Conservation (phyloP, 2,113 vertebrate species). For the Gila orcuttii region DNA sequence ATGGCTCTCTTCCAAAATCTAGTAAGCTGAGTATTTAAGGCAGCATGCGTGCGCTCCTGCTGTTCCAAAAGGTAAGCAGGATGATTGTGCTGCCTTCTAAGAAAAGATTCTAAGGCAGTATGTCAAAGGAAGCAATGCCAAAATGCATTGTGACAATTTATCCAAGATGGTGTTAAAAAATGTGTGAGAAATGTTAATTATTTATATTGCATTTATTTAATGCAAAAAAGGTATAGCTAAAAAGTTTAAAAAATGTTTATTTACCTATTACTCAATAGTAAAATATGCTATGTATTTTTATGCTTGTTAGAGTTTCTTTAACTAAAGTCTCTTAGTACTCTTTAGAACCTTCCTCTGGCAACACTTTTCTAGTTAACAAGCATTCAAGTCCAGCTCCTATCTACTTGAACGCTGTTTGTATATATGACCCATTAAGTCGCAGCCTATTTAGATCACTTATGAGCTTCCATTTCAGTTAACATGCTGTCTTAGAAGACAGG, state of each 20-base stretch:
- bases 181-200: neutral
- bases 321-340: too few species aligned
- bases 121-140: neutral
- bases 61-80: constrained; percentile 10
- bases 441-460: constrained; percentile 1
- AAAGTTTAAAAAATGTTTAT: neutral
- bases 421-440: neutral
- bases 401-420: neutral
- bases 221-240: neutral
- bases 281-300: too few species aligned
- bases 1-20: constrained; percentile 9
- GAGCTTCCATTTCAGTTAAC: neutral
- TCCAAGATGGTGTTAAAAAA: neutral
- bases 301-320: too few species aligned
- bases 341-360: too few species aligned
- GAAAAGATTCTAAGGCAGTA: neutral
- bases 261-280: too few species aligned
- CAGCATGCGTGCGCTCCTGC: neutral
- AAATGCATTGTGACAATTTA: neutral
- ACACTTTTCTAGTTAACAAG: too few species aligned
- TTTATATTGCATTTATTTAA: neutral
- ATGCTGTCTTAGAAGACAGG: constrained; percentile 6
- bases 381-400: too few species aligned
- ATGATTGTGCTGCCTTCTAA: constrained; percentile 2
- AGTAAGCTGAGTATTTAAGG: constrained; percentile 20